Percentiles rank a stretch among this genome's conserved stretches.
Evolutionary conservation across 2,888 invertebrate species (phyloP).

Genomic region (Xylophagus ater): DNA sequence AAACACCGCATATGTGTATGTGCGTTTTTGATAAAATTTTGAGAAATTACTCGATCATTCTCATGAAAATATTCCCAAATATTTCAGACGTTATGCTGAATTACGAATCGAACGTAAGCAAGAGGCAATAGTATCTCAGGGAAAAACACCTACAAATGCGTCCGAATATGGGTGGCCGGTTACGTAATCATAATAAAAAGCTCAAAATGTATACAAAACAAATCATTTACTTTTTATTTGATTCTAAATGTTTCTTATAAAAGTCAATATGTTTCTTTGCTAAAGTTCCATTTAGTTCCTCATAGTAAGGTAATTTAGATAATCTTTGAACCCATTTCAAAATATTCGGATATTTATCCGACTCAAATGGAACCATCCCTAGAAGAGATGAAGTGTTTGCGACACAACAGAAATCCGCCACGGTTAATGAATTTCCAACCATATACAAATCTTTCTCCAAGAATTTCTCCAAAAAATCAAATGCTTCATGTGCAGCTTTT

Average conservation of each 20-base stretch:
- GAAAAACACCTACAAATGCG: too few relatives aligned
- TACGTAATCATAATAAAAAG: too few relatives aligned
- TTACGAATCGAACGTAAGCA: too few relatives aligned
- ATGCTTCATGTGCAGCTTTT: slow-evolving; percentile 16
- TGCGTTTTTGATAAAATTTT: too few relatives aligned
- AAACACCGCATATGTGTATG: too few relatives aligned
- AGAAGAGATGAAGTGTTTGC: slow-evolving; percentile 18
- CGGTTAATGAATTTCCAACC: slow-evolving; percentile 23
- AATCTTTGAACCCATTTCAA: slow-evolving; percentile 26
- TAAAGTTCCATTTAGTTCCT: slow-evolving; percentile 24
- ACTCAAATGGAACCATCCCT: slow-evolving; percentile 18
- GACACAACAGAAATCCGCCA: slow-evolving; percentile 25
- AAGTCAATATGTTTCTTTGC: slow-evolving; percentile 1
- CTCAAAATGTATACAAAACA: too few relatives aligned
- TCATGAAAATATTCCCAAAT: not conserved
- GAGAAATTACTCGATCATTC: not conserved
- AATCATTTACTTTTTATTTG: slow-evolving; percentile 3
- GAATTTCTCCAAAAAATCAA: slow-evolving; percentile 20
- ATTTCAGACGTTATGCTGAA: not conserved
- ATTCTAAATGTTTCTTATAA: not conserved
- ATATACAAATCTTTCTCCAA: slow-evolving; percentile 20
- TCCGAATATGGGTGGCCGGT: too few relatives aligned
- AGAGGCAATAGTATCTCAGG: too few relatives aligned
- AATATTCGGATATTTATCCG: slow-evolving; percentile 23
- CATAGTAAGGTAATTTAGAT: slow-evolving; percentile 26